Conservation (phyloP, 1,140 invertebrate species). For the Chironomus tepperi region DNA sequence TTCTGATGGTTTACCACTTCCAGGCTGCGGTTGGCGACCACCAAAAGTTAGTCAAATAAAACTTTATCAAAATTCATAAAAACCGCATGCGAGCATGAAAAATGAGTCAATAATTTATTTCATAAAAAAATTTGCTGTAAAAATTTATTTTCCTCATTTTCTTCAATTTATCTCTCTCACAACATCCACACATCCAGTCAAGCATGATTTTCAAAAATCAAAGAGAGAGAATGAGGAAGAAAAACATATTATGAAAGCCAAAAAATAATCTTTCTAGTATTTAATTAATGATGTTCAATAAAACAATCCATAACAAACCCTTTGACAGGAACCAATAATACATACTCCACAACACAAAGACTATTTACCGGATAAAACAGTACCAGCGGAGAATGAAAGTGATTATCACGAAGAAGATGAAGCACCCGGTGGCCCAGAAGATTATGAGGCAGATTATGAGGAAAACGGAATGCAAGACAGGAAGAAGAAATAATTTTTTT, state of each 20-base stretch:
- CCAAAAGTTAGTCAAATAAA: conserved; percentile 53
- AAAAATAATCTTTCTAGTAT: not conserved
- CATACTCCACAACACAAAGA: conserved; percentile 40
- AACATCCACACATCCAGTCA: no score
- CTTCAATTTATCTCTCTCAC: no score
- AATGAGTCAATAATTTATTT: not conserved
- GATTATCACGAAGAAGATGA: conserved; percentile 39
- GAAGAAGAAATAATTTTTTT: conserved; percentile 10
- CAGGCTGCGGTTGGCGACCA: conserved; percentile 89
- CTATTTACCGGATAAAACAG: conserved; percentile 40
- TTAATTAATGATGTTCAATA: conserved; percentile 30
- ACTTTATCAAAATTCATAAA: not conserved
- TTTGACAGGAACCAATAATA: conserved; percentile 38
- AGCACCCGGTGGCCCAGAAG: conserved; percentile 37
- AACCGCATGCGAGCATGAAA: not conserved
- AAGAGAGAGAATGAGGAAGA: not conserved
- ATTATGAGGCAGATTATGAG: conserved; percentile 42
- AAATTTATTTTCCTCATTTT: not conserved
- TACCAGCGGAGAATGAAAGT: conserved; percentile 36
- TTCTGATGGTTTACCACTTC: conserved; percentile 83
- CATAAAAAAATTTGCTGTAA: not conserved
- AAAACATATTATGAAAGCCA: not conserved
- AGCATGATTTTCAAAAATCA: no score
- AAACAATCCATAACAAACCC: conserved; percentile 31
- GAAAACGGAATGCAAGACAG: conserved; percentile 31